Conservation (phyloP, 2,113 vertebrate species). For the Eretmochelys imbricata region DNA sequence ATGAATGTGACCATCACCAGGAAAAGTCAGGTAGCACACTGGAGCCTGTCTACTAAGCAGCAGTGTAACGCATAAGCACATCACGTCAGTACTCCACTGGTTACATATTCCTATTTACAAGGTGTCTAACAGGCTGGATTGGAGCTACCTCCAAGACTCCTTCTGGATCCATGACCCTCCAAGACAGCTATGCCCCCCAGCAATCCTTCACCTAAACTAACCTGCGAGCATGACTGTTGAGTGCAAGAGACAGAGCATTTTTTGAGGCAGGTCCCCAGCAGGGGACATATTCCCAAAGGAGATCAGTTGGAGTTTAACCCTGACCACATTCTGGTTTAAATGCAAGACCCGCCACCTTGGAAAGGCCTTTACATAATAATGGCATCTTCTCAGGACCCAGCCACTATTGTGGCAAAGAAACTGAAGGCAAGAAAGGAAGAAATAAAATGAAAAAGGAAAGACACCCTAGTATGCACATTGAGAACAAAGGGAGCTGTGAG, state of each 20-base stretch:
- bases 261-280: neutral
- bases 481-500: neutral
- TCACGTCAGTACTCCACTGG: neutral
- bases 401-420: no score
- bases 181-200: neutral
- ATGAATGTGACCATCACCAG: neutral
- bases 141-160: neutral
- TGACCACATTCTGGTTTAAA: neutral
- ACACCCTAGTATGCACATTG: neutral
- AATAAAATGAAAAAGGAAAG: fast-evolving
- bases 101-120: fast-evolving
- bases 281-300: fast-evolving
- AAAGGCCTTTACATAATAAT: neutral
- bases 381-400: neutral
- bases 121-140: neutral
- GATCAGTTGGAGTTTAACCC: neutral
- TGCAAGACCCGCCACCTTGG: neutral
- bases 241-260: fast-evolving
- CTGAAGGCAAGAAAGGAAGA: neutral
- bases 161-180: no score
- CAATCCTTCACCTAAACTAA: neutral
- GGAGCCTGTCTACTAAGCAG: neutral
- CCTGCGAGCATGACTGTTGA: fast-evolving
- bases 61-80: neutral
- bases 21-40: neutral